Percentiles rank a stretch among this genome's conserved stretches.
phyloP scores from a whole-genome alignment of 2,113 vertebrate species.

The Gallinago undulata region DNA sequence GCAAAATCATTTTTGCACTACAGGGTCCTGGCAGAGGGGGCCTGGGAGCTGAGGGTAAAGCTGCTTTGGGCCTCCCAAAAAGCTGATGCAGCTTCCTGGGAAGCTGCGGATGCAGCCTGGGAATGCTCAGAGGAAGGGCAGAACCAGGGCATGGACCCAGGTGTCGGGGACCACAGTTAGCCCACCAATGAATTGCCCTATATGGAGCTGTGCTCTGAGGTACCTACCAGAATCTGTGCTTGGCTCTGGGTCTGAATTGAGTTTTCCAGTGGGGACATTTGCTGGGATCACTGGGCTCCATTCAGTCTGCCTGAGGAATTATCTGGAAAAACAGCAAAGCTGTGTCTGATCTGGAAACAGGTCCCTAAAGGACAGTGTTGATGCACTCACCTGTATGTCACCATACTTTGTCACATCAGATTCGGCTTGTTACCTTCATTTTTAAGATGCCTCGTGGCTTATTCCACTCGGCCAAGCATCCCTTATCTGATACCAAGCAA shows the following conservation, averaged over 20 bases:
- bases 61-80: not conserved
- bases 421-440: fast-evolving
- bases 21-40: not conserved
- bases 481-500: not conserved
- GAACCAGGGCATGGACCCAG: not conserved
- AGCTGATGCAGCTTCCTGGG: not conserved
- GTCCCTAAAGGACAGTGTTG: not conserved
- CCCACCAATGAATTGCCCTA: fast-evolving
- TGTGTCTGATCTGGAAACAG: not conserved
- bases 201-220: not conserved
- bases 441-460: not conserved
- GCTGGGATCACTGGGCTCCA: not conserved
- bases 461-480: not conserved
- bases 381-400: fast-evolving
- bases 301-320: not conserved
- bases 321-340: not conserved
- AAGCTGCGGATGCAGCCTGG: not conserved
- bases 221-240: not conserved
- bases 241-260: not conserved
- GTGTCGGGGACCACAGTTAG: fast-evolving
- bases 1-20: not conserved
- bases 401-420: not conserved
- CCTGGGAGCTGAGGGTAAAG: not conserved
- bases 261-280: not conserved
- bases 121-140: not conserved